Conservation (phyloP, 2,797 vertebrate genomes). For the Moxostoma hubbsi region DNA sequence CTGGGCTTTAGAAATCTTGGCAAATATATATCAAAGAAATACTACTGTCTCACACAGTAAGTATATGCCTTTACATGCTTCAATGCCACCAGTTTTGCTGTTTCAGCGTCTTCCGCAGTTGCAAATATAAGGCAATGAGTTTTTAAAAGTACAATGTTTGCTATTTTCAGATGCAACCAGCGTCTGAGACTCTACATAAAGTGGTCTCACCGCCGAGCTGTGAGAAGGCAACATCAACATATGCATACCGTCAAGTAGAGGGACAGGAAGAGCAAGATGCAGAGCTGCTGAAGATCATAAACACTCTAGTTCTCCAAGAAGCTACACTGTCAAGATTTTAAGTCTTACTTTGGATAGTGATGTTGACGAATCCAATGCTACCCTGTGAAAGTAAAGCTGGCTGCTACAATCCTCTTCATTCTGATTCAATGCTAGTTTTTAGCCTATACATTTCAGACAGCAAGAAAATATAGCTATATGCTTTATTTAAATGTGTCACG, state of each 20-base stretch:
- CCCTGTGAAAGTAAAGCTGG: slow-evolving; percentile 20
- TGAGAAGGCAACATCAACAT: slow-evolving; percentile 45
- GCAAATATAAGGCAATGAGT: not conserved
- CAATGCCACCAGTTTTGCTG: slow-evolving; percentile 20
- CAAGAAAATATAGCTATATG: slow-evolving; percentile 6
- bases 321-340: slow-evolving; percentile 47
- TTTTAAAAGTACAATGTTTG: slow-evolving; percentile 24
- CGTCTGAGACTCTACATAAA: not conserved
- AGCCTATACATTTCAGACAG: not conserved
- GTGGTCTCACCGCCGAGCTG: not conserved
- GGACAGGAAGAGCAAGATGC: slow-evolving; percentile 6
- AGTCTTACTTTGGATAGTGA: slow-evolving; percentile 48
- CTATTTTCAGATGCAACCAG: slow-evolving; percentile 30
- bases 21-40: slow-evolving; percentile 30
- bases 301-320: slow-evolving; percentile 37
- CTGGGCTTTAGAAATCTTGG: not conserved
- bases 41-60: not conserved
- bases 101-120: slow-evolving; percentile 4
- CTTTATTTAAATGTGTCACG: not conserved
- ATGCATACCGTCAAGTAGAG: slow-evolving; percentile 4
- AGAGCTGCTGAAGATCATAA: slow-evolving; percentile 52
- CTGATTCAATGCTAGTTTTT: slow-evolving; percentile 39
- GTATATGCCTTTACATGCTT: slow-evolving; percentile 2
- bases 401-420: slow-evolving; percentile 40
- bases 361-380: slow-evolving; percentile 48